Conservation (phyloP, 2,888 invertebrate genomes). For the Drosophila robusta region DNA sequence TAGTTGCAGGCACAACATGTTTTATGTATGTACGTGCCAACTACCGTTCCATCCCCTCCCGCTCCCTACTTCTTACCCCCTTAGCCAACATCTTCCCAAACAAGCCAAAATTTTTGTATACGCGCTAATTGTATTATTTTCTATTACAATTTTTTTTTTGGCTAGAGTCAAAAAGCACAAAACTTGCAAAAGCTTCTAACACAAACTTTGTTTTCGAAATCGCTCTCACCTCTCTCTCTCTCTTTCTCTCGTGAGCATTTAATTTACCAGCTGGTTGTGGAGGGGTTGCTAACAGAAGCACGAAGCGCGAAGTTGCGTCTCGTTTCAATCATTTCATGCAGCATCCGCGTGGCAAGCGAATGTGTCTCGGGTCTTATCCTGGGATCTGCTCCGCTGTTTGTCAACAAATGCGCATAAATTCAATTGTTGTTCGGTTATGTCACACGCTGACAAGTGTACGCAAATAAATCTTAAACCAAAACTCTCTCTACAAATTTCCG, state of each 20-base stretch:
- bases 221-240: slow-evolving; percentile 8
- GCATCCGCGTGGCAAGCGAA: slow-evolving; percentile 54
- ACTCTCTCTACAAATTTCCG: neutral
- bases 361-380: slow-evolving; percentile 34
- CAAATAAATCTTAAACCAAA: neutral
- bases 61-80: neutral
- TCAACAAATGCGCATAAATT: slow-evolving; percentile 61
- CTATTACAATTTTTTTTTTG: slow-evolving; percentile 45
- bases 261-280: slow-evolving; percentile 24
- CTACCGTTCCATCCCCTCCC: neutral
- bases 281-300: slow-evolving; percentile 22
- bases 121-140: slow-evolving; percentile 58
- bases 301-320: slow-evolving; percentile 19
- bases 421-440: slow-evolving; percentile 56
- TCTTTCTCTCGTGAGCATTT: slow-evolving; percentile 3
- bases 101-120: slow-evolving; percentile 48
- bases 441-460: slow-evolving; percentile 35
- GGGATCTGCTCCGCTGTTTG: slow-evolving; percentile 38
- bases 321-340: slow-evolving; percentile 53
- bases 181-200: slow-evolving; percentile 34
- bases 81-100: slow-evolving; percentile 18
- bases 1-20: slow-evolving; percentile 32
- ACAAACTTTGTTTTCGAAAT: slow-evolving; percentile 30
- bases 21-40: slow-evolving; percentile 2
- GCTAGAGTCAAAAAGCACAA: slow-evolving; percentile 50